Conservation (phyloP, 2,888 invertebrate genomes). For the Drosophila lutescens region DNA sequence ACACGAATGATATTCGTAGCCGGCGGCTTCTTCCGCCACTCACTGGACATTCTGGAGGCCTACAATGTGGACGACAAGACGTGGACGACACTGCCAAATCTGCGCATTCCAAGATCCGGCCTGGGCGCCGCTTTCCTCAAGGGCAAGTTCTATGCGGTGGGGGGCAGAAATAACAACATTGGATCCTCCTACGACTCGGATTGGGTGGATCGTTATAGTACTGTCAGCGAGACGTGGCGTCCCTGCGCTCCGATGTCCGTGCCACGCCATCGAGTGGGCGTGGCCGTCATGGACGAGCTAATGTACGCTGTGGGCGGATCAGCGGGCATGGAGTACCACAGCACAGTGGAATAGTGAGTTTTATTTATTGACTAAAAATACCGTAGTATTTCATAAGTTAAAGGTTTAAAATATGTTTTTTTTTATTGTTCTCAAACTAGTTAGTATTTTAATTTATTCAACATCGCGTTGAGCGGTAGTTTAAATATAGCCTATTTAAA, state of each 20-base stretch:
- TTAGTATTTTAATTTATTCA: neutral
- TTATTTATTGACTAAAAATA: neutral
- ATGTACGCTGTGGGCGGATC: constrained; percentile 97
- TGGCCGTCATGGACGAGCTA: constrained; percentile 96
- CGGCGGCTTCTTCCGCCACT: constrained; percentile 94
- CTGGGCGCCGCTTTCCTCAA: constrained; percentile 93
- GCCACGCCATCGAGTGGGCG: constrained; percentile 94
- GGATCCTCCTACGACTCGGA: constrained; percentile 94
- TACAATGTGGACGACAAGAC: constrained; percentile 94
- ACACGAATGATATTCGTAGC: constrained; percentile 96
- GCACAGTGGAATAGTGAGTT: constrained; percentile 93
- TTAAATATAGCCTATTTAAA: no score
- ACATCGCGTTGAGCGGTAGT: neutral
- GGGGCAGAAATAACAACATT: constrained; percentile 95
- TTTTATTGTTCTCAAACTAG: neutral
- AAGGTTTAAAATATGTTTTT: no score
- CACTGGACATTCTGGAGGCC: constrained; percentile 94
- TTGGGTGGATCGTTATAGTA: constrained; percentile 93
- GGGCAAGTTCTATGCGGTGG: constrained; percentile 96
- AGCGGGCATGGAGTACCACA: constrained; percentile 93
- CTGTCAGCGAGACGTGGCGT: constrained; percentile 93
- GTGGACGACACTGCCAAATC: constrained; percentile 92
- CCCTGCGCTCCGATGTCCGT: constrained; percentile 94
- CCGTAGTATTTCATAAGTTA: no score
- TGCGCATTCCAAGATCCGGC: constrained; percentile 95